These are phyloP conservation scores for Sprattus sprattus DNA, from an alignment of 2,113 vertebrate species.

Conservation along the genomic window DNA sequence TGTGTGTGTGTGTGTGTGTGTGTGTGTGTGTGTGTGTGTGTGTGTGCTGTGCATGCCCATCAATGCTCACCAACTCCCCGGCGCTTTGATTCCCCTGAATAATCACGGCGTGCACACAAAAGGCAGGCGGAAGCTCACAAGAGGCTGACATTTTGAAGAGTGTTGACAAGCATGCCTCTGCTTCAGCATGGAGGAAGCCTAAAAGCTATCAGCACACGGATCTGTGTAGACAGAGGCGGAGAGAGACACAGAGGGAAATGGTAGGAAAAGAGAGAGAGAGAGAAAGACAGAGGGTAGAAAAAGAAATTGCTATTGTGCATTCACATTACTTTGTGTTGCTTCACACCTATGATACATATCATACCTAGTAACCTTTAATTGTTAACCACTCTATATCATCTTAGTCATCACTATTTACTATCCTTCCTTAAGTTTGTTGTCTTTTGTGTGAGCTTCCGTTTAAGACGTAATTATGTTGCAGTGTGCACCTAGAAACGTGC, in stretches of 20 bases:
- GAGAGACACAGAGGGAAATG: background rate
- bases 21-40: background rate
- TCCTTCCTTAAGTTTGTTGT: too few relatives aligned
- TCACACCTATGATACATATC: too few relatives aligned
- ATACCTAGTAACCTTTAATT: too few relatives aligned
- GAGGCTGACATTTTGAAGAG: constrained; percentile 47
- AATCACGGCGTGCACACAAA: constrained; percentile 47
- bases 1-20: background rate
- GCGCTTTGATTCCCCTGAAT: constrained; percentile 38
- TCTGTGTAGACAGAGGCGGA: background rate
- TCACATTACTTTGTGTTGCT: background rate
- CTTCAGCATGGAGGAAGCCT: constrained; percentile 40
- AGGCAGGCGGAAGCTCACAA: constrained; percentile 40
- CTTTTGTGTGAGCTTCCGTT: too few relatives aligned
- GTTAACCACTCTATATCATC: too few relatives aligned
- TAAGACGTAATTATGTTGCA: too few relatives aligned
- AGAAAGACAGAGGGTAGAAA: background rate
- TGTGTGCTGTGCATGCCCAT: background rate
- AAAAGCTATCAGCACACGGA: constrained; percentile 35
- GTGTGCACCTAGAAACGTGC: too few relatives aligned
- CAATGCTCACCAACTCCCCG: constrained; percentile 31
- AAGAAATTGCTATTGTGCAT: background rate
- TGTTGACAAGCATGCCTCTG: constrained; percentile 52
- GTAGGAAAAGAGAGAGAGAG: background rate
- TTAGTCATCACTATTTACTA: too few relatives aligned